Evolutionary conservation across 2,888 invertebrate genomes (phyloP).

Genomic region (Netelia inedita): DNA sequence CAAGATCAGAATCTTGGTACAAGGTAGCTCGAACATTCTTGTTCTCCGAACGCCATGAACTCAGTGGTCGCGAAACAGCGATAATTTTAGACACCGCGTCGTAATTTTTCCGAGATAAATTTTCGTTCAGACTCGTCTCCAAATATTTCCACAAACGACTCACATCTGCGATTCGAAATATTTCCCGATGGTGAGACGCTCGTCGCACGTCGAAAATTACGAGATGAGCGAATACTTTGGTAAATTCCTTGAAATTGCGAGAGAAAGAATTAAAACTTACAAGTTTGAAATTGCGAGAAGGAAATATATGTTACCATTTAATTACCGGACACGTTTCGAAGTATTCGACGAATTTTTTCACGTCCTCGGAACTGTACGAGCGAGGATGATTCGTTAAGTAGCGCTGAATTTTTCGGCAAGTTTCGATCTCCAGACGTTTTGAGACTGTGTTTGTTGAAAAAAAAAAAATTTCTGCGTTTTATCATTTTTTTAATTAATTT

Average conservation of each 20-base stretch:
- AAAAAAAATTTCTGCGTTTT: too few species aligned
- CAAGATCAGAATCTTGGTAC: conserved; percentile 60
- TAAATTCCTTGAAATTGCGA: conserved; percentile 74
- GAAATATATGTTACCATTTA: conserved; percentile 47
- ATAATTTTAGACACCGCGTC: conserved; percentile 50
- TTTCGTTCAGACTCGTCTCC: conserved; percentile 27
- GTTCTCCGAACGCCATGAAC: conserved; percentile 56
- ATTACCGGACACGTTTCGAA: conserved; percentile 75
- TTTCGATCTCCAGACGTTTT: conserved; percentile 71
- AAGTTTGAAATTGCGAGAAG: not conserved
- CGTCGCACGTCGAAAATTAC: conserved; percentile 77
- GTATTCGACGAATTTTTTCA: conserved; percentile 73
- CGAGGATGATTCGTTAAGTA: conserved; percentile 75
- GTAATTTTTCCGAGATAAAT: conserved; percentile 58
- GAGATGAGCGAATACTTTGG: conserved; percentile 76
- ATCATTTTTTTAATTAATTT: not conserved
- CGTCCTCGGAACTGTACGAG: conserved; percentile 70
- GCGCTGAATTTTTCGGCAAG: conserved; percentile 76
- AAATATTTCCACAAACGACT: conserved; percentile 78
- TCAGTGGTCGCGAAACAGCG: conserved; percentile 56
- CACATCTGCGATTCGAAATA: conserved; percentile 51
- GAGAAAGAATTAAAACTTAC: conserved; percentile 46
- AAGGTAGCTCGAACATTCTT: conserved; percentile 50
- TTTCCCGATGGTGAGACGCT: conserved; percentile 36
- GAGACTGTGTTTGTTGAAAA: conserved; percentile 36